Evolutionary conservation across 2,113 vertebrate genomes (phyloP), one percentile per base, ranked within the genome.

Genomic region (Lipophrys pholis): DNA sequence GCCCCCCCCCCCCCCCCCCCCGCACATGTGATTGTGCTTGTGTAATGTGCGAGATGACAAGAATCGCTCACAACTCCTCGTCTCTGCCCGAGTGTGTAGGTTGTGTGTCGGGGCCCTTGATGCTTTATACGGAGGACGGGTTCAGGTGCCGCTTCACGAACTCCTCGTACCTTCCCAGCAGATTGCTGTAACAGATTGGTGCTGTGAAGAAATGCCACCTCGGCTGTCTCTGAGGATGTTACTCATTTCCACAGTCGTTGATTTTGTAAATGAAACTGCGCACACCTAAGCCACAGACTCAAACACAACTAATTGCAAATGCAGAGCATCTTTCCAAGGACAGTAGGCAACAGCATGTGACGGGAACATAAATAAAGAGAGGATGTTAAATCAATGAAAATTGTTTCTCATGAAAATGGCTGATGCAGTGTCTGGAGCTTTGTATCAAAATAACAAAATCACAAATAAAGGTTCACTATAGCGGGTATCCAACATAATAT

Each of bases 61-160:
- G 15, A 54, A 69, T 73, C 58, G 41, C 56, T 60, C 61, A 16
- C 43, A 69, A 69, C 42, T 46, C 50, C 52, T 58, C 49, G 1
- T 64, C 50, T 48, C 54, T 73, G 66, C 65, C 45, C 59, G 63
- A 64, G 54, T 54, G 55, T 76, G 72, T 66, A 59, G 64, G 55
- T 51, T 52, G 68, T 48, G 42, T 56, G 50, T 42, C 69, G 65
- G 52, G 49, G 58, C 55, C 80, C 73, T 80, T 7, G 64, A 79
- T 78, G 84, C 58, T 80, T 85, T 76, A 42, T 73, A 67, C 73
- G 56, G 69, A 82, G 74, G 81, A 83, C 59, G 68, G 69, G 59
- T 57, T 82, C 58, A 84, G 60, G 70, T 64, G 39, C 61, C 36
- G 43, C 66, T 64, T 81, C 67, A 68, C 66, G 72, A 42, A 71